Evolutionary conservation across 2,888 invertebrate genomes (phyloP).

Genomic region (Lasioglossum villosulum): DNA sequence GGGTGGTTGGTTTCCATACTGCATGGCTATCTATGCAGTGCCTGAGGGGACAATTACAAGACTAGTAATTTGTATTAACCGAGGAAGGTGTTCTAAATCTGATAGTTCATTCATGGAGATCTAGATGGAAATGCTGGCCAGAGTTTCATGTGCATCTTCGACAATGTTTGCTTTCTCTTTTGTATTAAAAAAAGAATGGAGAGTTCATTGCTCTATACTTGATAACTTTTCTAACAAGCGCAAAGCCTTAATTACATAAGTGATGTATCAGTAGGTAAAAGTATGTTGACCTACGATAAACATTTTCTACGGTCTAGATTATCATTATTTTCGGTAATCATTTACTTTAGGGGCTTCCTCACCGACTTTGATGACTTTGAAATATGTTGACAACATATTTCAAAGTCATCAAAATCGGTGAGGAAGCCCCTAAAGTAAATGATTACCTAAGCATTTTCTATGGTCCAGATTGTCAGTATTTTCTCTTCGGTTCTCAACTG

Average conservation of each 20-base stretch:
- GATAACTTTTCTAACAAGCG: not conserved
- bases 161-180: not conserved
- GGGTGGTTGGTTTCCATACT: not conserved
- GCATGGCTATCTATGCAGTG: not conserved
- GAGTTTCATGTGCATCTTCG: not conserved
- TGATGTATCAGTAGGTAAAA: not conserved
- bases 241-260: not conserved
- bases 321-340: not conserved
- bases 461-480: not conserved
- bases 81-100: not conserved
- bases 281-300: not conserved
- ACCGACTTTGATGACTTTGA: too few relatives aligned
- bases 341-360: too few relatives aligned
- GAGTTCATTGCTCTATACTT: not conserved
- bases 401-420: too few relatives aligned
- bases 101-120: not conserved
- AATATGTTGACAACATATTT: too few relatives aligned
- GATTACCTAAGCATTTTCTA: too few relatives aligned
- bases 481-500: not conserved
- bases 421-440: too few relatives aligned
- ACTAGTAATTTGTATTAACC: not conserved
- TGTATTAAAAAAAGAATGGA: not conserved
- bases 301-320: not conserved
- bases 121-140: not conserved
- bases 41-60: constrained; percentile 11